Evolutionary conservation across 2,888 invertebrate species (phyloP), one percentile per base, ranked within the genome.

Genomic region (Xestia c-nigrum): DNA sequence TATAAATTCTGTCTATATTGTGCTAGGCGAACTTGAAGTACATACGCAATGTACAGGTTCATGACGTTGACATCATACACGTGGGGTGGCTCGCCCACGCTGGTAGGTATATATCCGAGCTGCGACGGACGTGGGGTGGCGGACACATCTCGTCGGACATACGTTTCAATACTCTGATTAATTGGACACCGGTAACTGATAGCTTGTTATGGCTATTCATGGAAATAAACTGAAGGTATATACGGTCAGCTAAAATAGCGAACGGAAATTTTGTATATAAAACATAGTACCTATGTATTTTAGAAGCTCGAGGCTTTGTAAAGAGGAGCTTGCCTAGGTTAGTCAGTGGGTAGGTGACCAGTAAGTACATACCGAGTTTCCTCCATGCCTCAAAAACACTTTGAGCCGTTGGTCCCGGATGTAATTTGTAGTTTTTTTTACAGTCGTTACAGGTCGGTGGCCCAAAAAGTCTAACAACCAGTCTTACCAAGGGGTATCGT

Each of bases 121-220:
- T 50, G 43, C 31, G 43, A 24, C 21, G 2, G 19, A 21, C 50
- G 38, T 43, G 46, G 61, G 43, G 19, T 64, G 46, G n/a, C 10
- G 9, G 65, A 10, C 24, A 12, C 47, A 40, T 5, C 63, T 47
- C 47, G 19, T 38, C 38, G 46, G 69, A 47, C 77, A 76, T 50
- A 68, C 69, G 79, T 21, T 46, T 68, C 79, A 61, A 76, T 78
- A 38, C 50, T 38, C 31, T 14, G 21, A 72, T 65, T 78, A 80
- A 80, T 80, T 80, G 31, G 43, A 65, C 24, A 52, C 10, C 19
- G n/a, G 19, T 21, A 43, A 55, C 14, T 78, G 43, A 12, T 61
- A 43, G 16, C 9, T 12, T 78, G 38, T 52, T 10, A 38, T 1
- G 5, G 43, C 9, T 59, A 24, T 67, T 59, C 57, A 3, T 47